Conservation (phyloP, 2,113 vertebrate genomes). For the Xenopus borealis region DNA sequence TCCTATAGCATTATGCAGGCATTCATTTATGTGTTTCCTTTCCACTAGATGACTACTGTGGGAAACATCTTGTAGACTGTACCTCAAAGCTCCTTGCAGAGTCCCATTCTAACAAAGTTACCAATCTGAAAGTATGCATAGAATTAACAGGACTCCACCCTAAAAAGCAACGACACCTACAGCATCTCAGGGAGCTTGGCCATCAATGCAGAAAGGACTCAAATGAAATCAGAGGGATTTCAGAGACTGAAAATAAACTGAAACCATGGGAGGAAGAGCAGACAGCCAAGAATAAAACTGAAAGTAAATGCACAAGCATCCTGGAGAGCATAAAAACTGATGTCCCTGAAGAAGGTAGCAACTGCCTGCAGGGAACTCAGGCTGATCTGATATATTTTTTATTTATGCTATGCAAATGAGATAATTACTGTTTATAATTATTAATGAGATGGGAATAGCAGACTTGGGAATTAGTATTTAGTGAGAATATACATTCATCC, state of each 20-base stretch:
- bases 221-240: constrained; percentile 67
- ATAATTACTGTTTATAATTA: constrained; percentile 63
- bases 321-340: constrained; percentile 80
- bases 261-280: constrained; percentile 76
- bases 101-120: constrained; percentile 84
- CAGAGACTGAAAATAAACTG: constrained; percentile 74
- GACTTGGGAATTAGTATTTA: constrained; percentile 9
- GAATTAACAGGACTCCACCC: constrained; percentile 96
- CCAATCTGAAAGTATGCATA: constrained; percentile 97
- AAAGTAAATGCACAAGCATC: constrained; percentile 87
- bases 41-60: constrained; percentile 78
- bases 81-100: constrained; percentile 83
- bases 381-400: constrained; percentile 42
- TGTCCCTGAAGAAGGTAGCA: constrained; percentile 78
- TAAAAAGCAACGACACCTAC: constrained; percentile 86
- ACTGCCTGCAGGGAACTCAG: constrained; percentile 5
- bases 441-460: constrained; percentile 61
- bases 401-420: constrained; percentile 57
- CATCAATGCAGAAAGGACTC: constrained; percentile 78
- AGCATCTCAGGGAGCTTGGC: constrained; percentile 82
- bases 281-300: constrained; percentile 77
- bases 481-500: constrained; percentile 25
- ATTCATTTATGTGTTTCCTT: constrained; percentile 59
- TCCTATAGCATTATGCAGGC: too few relatives aligned
- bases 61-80: constrained; percentile 77